These are phyloP conservation scores for Lasioglossum morio DNA, from an alignment of 2,888 invertebrate genomes.

Conservation along the genomic window DNA sequence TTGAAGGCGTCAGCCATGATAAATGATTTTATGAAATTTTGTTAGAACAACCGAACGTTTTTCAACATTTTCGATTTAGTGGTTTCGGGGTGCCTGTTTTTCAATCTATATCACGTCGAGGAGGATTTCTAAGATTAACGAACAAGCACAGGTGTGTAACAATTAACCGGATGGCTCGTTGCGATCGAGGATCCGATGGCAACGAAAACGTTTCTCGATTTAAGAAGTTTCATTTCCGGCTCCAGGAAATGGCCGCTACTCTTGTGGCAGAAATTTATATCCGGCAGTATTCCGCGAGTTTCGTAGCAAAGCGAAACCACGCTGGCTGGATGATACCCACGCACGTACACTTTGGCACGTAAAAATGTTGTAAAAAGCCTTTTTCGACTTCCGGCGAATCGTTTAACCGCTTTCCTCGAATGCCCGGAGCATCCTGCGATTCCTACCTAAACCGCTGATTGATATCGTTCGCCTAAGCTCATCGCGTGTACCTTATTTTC, in stretches of 20 bases:
- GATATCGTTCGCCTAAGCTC: background rate
- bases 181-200: background rate
- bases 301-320: background rate
- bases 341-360: background rate
- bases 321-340: slow-evolving; percentile 27
- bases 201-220: slow-evolving; percentile 8
- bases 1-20: background rate
- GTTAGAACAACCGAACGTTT: background rate
- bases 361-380: background rate
- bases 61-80: too few relatives aligned
- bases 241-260: background rate
- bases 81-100: background rate
- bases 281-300: background rate
- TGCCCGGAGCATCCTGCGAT: background rate
- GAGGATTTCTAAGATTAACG: background rate
- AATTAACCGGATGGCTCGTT: background rate
- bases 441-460: background rate
- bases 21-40: background rate
- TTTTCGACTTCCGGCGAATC: background rate
- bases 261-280: slow-evolving; percentile 9
- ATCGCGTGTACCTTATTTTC: background rate
- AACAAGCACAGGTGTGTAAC: background rate
- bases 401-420: background rate
- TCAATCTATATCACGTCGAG: background rate
- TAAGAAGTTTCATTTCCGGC: slow-evolving; percentile 26